These are phyloP conservation scores for Drosophila nr. medialis DNA, from an alignment of 2,888 invertebrate species.

Conservation along the genomic window DNA sequence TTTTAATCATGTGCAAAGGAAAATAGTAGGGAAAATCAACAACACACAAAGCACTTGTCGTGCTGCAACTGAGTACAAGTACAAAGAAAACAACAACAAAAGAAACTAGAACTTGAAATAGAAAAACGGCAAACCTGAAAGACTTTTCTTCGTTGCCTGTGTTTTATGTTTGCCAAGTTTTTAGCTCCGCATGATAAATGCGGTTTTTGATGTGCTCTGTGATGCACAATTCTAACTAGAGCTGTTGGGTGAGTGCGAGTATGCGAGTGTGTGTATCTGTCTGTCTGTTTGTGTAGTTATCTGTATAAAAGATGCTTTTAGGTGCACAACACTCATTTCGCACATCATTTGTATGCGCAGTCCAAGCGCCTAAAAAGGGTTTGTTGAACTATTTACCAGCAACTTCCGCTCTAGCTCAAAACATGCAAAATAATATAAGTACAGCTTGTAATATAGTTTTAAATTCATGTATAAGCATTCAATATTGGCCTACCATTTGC, in stretches of 20 bases:
- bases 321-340: slow-evolving; percentile 31
- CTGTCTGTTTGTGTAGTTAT: neutral
- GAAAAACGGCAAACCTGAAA: slow-evolving; percentile 39
- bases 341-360: slow-evolving; percentile 43
- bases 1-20: slow-evolving; percentile 22
- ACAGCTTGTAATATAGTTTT: neutral
- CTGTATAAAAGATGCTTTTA: slow-evolving; percentile 42
- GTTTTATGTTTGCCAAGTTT: slow-evolving; percentile 57
- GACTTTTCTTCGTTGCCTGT: slow-evolving; percentile 47
- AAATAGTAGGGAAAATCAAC: slow-evolving; percentile 12
- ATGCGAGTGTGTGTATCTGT: slow-evolving; percentile 3
- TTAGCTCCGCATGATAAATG: slow-evolving; percentile 65
- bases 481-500: neutral
- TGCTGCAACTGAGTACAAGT: slow-evolving; percentile 15
- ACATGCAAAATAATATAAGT: neutral
- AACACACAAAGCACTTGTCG: slow-evolving; percentile 34
- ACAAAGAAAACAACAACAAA: slow-evolving; percentile 16
- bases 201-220: slow-evolving; percentile 54
- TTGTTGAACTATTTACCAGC: slow-evolving; percentile 32
- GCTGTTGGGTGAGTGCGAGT: slow-evolving; percentile 19
- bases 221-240: slow-evolving; percentile 18
- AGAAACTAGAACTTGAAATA: slow-evolving; percentile 37
- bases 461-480: neutral
- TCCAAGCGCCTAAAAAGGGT: slow-evolving; percentile 26
- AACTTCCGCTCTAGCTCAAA: neutral